phyloP scores from a whole-genome alignment of 2,888 invertebrate species.

The Aphodius sticticus region DNA sequence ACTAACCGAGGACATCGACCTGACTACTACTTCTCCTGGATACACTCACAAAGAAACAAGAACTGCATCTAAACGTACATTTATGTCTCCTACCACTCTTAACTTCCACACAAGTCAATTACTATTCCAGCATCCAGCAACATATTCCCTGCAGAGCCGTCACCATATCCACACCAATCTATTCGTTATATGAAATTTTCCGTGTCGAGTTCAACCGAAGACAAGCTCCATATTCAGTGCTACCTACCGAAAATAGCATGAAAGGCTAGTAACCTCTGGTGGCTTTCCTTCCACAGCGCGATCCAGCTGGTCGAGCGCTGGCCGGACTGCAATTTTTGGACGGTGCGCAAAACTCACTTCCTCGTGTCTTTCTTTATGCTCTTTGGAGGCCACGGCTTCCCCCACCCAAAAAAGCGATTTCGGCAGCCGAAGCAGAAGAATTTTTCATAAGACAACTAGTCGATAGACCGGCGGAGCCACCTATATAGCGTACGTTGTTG shows the following conservation, averaged over 20 bases:
- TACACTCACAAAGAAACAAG: conserved; percentile 13
- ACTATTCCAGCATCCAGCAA: not conserved
- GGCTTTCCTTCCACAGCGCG: not conserved
- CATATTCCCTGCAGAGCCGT: not conserved
- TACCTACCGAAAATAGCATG: conserved; percentile 4
- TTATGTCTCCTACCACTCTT: not conserved
- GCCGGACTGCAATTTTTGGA: not conserved
- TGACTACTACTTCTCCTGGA: conserved; percentile 19
- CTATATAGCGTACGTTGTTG: not conserved
- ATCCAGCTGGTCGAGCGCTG: not conserved
- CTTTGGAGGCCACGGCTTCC: not conserved
- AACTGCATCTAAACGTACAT: not conserved
- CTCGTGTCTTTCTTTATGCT: not conserved
- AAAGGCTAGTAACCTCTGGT: conserved; percentile 25
- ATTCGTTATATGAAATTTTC: not conserved
- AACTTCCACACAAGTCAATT: not conserved
- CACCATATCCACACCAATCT: not conserved
- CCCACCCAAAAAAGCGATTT: not conserved
- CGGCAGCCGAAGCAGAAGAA: not conserved
- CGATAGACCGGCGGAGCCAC: not conserved
- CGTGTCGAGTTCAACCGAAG: not conserved
- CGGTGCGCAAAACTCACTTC: conserved; percentile 4
- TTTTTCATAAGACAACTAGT: not conserved
- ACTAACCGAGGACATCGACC: conserved; percentile 59
- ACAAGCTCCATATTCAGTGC: not conserved